Base-by-base conservation (phyloP, 2,888 invertebrate species). In the Clunio marinus region DNA sequence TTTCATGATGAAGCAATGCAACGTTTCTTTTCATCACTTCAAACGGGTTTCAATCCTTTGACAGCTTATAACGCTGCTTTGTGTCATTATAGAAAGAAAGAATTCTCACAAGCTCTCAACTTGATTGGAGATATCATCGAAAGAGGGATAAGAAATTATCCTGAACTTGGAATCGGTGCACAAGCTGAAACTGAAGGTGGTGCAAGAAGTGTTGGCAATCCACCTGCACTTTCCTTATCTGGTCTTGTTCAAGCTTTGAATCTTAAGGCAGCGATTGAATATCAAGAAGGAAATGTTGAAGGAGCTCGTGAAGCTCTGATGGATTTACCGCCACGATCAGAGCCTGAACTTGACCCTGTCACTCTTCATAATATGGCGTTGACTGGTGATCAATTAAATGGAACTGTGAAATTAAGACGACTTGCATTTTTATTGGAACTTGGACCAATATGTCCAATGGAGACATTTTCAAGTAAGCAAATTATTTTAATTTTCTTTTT, bases 181-280 rank as follows among this genome's bases (percentile, higher is more conserved):
- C 94, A 95, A 76, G 93, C 96, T 24, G 98, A 98, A 77, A 77
- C 77, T 2, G 79, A 79, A 68, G 72, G 73, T 1, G 90, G 89
- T 1, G 89, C 91, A 58, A 86, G 96, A 71, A 96, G 96, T 75
- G 97, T 99, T 35, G 98, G 98, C 0, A 97, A 97, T 78, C 94
- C 96, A 0, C 80, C 94, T 69, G 91, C 91, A 0, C 82, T 99
- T 69, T 96, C 98, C 75, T 90, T 97, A 77, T 97, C 98, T 2
- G 96, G 96, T 20, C 83, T 99, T 2, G 93, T 99, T 10, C 99
- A 99, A 81, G 97, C 98, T 0, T 95, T 98, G 75, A 99, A 99
- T 81, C 83, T 99, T 22, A 98, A 98, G 82, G 96, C 98, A 8
- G 98, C 98, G 2, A 95, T 99, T 73, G 97, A 98, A 79, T 99